Conservation (phyloP, 2,113 vertebrate genomes). For the Xenotilapia flavipinnis region DNA sequence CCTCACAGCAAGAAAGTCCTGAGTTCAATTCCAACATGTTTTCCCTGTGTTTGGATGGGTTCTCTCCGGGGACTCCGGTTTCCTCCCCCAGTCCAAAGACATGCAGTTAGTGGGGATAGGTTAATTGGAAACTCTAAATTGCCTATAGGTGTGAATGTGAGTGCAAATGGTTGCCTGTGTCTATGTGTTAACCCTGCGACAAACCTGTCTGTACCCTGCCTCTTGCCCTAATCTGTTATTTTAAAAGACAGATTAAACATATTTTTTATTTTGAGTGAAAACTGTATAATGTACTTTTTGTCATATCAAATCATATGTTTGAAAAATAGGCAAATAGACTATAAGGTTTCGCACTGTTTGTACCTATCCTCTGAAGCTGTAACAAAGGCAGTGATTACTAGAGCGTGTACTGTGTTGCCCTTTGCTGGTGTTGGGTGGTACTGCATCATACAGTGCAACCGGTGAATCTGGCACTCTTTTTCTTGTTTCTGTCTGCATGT, state of each 20-base stretch:
- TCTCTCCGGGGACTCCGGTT: not conserved
- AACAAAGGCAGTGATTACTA: constrained; percentile 20
- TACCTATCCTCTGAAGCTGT: constrained; percentile 25
- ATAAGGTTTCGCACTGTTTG: not conserved
- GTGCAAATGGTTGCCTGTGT: not conserved
- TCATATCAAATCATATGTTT: constrained; percentile 47
- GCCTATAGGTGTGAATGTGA: not conserved
- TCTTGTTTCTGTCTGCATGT: constrained; percentile 50
- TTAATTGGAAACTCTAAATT: not conserved
- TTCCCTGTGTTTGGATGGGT: not conserved
- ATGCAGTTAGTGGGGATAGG: not conserved
- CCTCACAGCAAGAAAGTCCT: not conserved
- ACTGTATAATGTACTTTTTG: constrained; percentile 68
- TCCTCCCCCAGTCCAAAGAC: accelerated
- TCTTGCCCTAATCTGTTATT: constrained; percentile 18
- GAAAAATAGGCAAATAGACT: constrained; percentile 17
- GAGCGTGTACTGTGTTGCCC: constrained; percentile 55
- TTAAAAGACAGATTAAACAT: constrained; percentile 58
- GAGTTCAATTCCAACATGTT: not conserved
- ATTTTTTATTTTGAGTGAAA: constrained; percentile 67
- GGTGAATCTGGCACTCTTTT: constrained; percentile 39
- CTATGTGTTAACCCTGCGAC: not conserved
- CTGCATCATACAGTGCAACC: constrained; percentile 69
- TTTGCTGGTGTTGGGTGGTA: constrained; percentile 77
- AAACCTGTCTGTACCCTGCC: not conserved